These are phyloP conservation scores for Hiodon tergisus DNA, from an alignment of 2,113 vertebrate genomes.

Conservation along the genomic window DNA sequence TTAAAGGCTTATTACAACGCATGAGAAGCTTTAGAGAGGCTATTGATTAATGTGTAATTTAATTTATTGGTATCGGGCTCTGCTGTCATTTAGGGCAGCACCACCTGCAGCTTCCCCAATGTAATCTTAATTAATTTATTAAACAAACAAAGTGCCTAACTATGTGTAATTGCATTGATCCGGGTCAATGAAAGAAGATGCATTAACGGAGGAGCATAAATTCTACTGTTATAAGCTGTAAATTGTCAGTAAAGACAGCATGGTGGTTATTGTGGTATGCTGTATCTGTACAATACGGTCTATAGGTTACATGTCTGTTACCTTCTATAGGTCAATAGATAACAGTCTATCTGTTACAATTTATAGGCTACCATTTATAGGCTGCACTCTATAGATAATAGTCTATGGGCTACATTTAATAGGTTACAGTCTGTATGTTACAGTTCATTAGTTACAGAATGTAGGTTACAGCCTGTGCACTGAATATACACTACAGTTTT, in stretches of 20 bases:
- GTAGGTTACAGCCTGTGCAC: no score
- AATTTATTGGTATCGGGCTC: conserved; percentile 23
- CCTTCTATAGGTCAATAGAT: no score
- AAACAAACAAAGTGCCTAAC: conserved; percentile 46
- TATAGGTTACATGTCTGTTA: no score
- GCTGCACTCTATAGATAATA: no score
- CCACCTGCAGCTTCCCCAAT: conserved; percentile 24
- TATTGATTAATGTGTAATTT: conserved; percentile 47
- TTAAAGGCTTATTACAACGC: no score
- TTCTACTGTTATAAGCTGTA: background rate
- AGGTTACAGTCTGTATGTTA: background rate
- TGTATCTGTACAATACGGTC: no score
- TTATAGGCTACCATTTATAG: no score
- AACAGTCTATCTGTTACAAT: no score
- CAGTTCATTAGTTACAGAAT: background rate
- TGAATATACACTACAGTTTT: no score
- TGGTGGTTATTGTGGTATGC: background rate
- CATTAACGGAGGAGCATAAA: conserved; percentile 32
- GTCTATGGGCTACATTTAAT: background rate
- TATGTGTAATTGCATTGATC: conserved; percentile 42
- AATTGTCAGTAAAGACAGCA: background rate
- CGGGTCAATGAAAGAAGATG: conserved; percentile 20
- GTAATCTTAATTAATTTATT: conserved; percentile 45
- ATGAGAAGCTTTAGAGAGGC: background rate
- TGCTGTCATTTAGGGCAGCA: conserved; percentile 18